A percentile compares a stretch with the other conserved stretches of the same genome.
Evolutionary conservation across 2,797 vertebrate species (phyloP).

Genomic region (Pristis pectinata): DNA sequence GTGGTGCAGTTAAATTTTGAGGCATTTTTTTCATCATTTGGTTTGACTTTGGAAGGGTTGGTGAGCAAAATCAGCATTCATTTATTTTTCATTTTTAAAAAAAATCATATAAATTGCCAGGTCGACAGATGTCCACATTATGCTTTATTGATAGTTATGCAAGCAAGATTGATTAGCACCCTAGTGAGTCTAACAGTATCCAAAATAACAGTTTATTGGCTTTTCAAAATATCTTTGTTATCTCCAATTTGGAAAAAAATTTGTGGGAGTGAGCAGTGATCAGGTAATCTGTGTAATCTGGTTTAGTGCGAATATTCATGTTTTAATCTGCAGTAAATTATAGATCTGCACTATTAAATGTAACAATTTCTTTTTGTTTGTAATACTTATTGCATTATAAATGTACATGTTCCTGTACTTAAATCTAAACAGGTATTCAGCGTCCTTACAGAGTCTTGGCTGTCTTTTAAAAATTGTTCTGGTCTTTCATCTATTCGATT

Average conservation of each 20-base stretch:
- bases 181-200: background rate
- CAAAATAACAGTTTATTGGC: background rate
- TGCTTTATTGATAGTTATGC: background rate
- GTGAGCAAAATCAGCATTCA: background rate
- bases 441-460: background rate
- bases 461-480: background rate
- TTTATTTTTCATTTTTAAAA: background rate
- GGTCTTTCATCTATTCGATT: background rate
- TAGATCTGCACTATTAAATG: background rate
- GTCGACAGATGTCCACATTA: background rate
- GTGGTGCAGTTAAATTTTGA: no score
- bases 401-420: background rate
- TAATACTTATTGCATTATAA: no score
- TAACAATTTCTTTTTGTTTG: no score
- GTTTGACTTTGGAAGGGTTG: background rate
- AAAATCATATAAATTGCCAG: background rate
- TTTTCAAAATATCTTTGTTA: background rate
- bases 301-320: background rate
- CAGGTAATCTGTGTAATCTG: background rate
- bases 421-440: background rate
- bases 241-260: background rate
- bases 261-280: background rate
- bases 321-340: background rate
- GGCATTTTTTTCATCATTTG: background rate
- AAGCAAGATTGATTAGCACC: constrained; percentile 1